phyloP scores from a whole-genome alignment of 2,113 vertebrate species.

The Seriola quinqueradiata region DNA sequence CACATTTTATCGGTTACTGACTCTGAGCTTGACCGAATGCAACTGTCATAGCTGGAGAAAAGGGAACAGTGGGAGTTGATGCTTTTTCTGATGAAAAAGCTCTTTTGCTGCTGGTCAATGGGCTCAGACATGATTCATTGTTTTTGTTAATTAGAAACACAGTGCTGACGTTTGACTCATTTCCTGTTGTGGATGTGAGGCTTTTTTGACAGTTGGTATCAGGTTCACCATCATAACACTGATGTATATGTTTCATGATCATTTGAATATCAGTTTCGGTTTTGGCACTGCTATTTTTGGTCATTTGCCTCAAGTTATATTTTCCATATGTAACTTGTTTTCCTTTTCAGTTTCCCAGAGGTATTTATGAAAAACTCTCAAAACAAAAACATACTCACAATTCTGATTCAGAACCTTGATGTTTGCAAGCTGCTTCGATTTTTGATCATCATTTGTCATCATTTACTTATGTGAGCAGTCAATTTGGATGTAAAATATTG shows the following conservation, averaged over 20 bases:
- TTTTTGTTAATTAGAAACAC: conserved; percentile 10
- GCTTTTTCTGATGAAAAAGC: background rate
- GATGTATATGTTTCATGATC: background rate
- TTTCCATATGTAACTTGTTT: background rate
- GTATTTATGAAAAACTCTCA: too few relatives aligned
- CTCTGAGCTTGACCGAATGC: conserved; percentile 8
- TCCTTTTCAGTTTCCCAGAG: background rate
- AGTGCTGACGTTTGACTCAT: conserved; percentile 10
- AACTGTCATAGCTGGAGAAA: conserved; percentile 17
- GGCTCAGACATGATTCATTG: conserved; percentile 14
- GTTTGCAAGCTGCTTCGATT: background rate
- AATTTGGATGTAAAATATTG: background rate
- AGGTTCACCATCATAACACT: background rate
- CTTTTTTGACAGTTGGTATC: background rate
- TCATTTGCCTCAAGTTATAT: background rate
- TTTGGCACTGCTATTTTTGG: background rate
- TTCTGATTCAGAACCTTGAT: too few relatives aligned
- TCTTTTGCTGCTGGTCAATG: background rate
- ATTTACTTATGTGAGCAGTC: background rate
- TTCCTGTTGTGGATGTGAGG: conserved; percentile 11
- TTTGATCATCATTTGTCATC: too few relatives aligned
- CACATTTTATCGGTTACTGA: background rate
- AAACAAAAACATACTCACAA: too few relatives aligned
- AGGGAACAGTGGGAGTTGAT: background rate
- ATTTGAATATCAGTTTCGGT: conserved; percentile 14